Percentiles rank a stretch among this genome's conserved stretches.
phyloP scores from a whole-genome alignment of 2,797 vertebrate genomes.

The Luscinia megarhynchos region DNA sequence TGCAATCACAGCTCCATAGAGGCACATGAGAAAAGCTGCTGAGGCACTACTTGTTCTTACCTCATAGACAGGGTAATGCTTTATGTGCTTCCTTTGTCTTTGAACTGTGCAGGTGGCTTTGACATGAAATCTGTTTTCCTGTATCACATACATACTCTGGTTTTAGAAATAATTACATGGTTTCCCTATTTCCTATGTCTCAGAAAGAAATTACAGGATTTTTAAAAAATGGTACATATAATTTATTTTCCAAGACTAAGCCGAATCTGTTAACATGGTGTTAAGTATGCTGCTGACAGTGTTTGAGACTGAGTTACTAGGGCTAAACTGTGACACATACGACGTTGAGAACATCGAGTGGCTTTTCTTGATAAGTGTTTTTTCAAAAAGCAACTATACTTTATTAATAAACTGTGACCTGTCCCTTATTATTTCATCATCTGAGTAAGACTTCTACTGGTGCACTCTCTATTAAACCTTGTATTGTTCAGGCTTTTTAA shows the following conservation, averaged over 20 bases:
- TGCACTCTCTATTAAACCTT: not conserved
- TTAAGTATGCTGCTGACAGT: not conserved
- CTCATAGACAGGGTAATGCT: not conserved
- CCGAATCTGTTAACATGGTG: not conserved
- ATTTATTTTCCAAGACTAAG: not conserved
- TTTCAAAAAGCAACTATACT: not conserved
- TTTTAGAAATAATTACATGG: not conserved
- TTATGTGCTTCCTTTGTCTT: not conserved
- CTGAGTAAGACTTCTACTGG: not conserved
- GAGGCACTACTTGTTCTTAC: not conserved
- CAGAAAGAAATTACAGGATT: not conserved
- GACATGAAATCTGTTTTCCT: not conserved
- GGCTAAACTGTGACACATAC: not conserved
- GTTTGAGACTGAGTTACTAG: not conserved
- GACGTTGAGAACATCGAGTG: not conserved
- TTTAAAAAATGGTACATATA: not conserved
- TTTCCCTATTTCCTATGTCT: not conserved
- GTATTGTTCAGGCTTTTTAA: not conserved
- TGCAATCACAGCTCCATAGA: not conserved
- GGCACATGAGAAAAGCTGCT: not conserved
- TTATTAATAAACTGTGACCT: not conserved
- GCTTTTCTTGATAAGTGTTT: not conserved
- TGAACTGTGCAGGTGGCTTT: not conserved
- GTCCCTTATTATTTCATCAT: not conserved
- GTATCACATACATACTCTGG: not conserved